Evolutionary conservation across 2,113 vertebrate species (phyloP), one percentile per base, ranked within the genome.

Genomic region (Gallinago undulata): DNA sequence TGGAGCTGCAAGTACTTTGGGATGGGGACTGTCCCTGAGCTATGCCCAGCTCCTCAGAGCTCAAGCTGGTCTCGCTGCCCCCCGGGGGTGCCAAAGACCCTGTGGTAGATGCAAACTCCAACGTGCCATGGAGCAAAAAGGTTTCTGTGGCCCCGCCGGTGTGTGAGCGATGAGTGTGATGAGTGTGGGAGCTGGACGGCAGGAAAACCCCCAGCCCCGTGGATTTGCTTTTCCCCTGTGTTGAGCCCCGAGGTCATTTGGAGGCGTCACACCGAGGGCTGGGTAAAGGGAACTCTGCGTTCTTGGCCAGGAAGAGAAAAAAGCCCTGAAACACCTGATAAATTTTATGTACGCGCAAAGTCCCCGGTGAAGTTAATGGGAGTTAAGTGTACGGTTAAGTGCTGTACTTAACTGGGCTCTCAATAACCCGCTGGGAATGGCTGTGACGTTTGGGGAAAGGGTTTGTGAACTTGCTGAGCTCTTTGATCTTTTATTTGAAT

Each of bases 341-440:
- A 68, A 84, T 87, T 64, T 67, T 47, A 57, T 64, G 25, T 66
- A 5, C 15, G 55, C 66, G 16, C 11, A 16, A 73, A 51, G 82
- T 79, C 48, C 45, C 47, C 2, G 19, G 66, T 30, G 79, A 93
- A 81, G 56, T 55, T 93, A 78, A 89, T 89, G 84, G 80, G 76
- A 91, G 89, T 82, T 92, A 94, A 96, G 90, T 67, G 78, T 72
- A 17, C 48, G 82, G 90, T 90, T 89, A 95, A 94, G 89, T 92
- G 87, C 60, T 75, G 76, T 28, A 10, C 91, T 93, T 83, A 84
- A 81, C 81, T 33, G 69, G 66, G 35, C 53, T 81, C 19, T 56
- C 83, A 76, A 77, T 30, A 63, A 69, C 47, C 64, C 21, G 10
- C 18, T 83, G 83, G 68, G 64, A 92, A 59, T 63, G 45, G 73